phyloP scores from a whole-genome alignment of 2,113 vertebrate genomes.

The Mormoops blainvillei region DNA sequence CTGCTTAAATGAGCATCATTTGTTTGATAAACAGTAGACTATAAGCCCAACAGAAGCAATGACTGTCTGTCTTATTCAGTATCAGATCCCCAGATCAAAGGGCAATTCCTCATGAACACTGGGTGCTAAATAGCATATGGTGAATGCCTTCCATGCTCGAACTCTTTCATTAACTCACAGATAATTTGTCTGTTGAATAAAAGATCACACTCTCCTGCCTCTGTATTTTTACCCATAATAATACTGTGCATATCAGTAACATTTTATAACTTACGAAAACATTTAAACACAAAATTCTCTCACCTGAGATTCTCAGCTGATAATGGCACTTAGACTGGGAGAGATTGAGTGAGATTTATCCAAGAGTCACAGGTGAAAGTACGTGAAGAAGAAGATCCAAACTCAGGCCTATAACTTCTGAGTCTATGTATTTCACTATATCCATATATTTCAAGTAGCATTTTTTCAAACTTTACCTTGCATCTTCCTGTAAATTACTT shows the following conservation, averaged over 20 bases:
- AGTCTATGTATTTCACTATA: background rate
- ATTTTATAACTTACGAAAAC: background rate
- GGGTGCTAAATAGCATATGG: background rate
- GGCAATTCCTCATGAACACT: background rate
- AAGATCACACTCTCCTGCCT: background rate
- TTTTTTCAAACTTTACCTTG: background rate
- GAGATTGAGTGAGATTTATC: background rate
- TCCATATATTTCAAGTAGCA: background rate
- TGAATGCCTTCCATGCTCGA: background rate
- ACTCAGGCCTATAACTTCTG: background rate
- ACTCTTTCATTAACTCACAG: background rate
- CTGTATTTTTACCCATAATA: background rate
- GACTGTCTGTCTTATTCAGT: background rate
- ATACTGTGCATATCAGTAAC: background rate
- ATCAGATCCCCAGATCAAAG: background rate
- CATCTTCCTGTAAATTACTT: background rate
- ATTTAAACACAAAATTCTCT: background rate
- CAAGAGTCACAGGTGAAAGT: background rate
- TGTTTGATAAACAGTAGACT: background rate
- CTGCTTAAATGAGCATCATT: background rate
- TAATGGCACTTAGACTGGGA: background rate
- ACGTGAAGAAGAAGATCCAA: background rate
- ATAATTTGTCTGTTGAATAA: background rate
- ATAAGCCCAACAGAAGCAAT: background rate
- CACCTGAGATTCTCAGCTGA: background rate